Base-by-base conservation (phyloP, 64 coral and sea anemone genomes). In the Hydrozoanthus tunicans region DNA sequence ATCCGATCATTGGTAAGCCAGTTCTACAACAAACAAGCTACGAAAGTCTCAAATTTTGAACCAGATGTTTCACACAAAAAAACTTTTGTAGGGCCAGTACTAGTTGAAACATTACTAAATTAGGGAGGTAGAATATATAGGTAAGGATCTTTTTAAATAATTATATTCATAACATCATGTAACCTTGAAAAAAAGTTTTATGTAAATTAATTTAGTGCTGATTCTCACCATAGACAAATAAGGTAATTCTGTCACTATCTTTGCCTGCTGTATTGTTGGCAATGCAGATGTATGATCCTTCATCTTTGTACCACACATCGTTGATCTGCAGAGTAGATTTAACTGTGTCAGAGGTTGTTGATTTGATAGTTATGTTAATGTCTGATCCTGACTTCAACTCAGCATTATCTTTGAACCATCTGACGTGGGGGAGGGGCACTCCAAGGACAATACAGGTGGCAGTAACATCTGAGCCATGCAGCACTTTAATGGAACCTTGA, bases 181-280 rank as follows among this genome's bases (percentile, higher is more conserved):
- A 9, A 64, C 62, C 62, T 9, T 64, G 13, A 73, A 73, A 43
- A 9, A 9, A 1, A 7, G 51, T 23, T 69, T 51, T 43, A 2
- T 43, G 32, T 43, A 43, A 43, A 43, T 43, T 43, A 1, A 43
- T 43, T 43, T 10, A 9, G 10, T 65, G 13, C 32, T 17, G 64
- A 6, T 3, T 51, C 84, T 88, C 60, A 88, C 84, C 84, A 75
- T 60, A 60, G 14, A 88, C 56, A 75, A 73, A 59, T 11, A 88
- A 20, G 8, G 13, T 9, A 73, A 88, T 13, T 27, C 6, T 74
- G 56, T 14, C 53, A 3, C 13, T 23, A 88, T 58, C 84, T 61
- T 75, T 11, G 0, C 84, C 84, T 4, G 14, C 53, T 32, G 24
- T 60, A 58, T 88, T 88, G 25, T n/a, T 74, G 10, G 69, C 84